Percentiles rank a stretch among this genome's conserved stretches.
Conservation (phyloP, 1,140 invertebrate species). For the Daktulosphaira vitifoliae region DNA sequence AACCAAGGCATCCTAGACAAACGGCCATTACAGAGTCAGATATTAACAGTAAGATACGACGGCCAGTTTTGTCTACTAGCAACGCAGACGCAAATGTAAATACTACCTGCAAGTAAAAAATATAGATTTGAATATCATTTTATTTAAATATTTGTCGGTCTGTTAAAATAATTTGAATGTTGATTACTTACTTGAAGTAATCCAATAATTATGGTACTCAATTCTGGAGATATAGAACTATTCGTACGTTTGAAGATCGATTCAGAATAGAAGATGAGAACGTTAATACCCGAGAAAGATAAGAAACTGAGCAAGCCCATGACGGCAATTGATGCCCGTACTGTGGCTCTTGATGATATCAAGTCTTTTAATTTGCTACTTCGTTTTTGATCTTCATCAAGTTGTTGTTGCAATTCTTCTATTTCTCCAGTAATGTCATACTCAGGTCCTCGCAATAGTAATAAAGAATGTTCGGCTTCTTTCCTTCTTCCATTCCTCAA, state of each 20-base stretch:
- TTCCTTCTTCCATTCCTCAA: conserved; percentile 41
- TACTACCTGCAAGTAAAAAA: conserved; percentile 44
- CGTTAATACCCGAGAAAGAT: conserved; percentile 52
- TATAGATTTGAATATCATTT: no score
- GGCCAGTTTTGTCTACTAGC: conserved; percentile 56
- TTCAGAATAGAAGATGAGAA: conserved; percentile 60
- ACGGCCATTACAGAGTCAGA: conserved; percentile 56
- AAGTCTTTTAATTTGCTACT: conserved; percentile 50
- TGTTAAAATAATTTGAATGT: no score
- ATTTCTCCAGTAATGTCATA: conserved; percentile 69
- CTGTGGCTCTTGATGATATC: conserved; percentile 50
- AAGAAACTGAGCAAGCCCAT: conserved; percentile 49
- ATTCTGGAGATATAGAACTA: conserved; percentile 50
- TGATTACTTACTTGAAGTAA: conserved; percentile 44
- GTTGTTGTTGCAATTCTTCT: conserved; percentile 52
- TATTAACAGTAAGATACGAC: conserved; percentile 58
- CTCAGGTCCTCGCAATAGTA: conserved; percentile 50
- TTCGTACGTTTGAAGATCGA: conserved; percentile 53
- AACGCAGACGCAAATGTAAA: conserved; percentile 47
- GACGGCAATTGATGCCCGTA: conserved; percentile 60
- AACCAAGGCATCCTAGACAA: conserved; percentile 51
- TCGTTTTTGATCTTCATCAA: conserved; percentile 51
- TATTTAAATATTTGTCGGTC: no score
- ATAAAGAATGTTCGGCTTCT: conserved; percentile 42
- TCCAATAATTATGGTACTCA: conserved; percentile 58